A percentile compares a stretch with the other conserved stretches of the same genome.
phyloP scores from a whole-genome alignment of 2,888 invertebrate species.

The Drosophila maculinotata region DNA sequence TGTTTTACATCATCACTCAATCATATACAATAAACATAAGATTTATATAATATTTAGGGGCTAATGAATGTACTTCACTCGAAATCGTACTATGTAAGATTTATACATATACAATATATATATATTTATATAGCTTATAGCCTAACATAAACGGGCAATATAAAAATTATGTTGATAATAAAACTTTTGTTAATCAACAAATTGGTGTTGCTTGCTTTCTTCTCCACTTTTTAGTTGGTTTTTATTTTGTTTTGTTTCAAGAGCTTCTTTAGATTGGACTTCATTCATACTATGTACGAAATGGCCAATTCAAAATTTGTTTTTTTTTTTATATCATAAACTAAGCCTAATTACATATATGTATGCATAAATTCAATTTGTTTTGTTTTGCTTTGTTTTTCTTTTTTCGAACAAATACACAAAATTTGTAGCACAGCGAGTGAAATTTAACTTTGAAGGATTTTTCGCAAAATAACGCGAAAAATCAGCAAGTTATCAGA shows the following conservation, averaged over 20 bases:
- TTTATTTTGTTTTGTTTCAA: constrained; percentile 17
- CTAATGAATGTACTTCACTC: constrained; percentile 80
- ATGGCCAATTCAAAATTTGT: constrained; percentile 35
- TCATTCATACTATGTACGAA: constrained; percentile 64
- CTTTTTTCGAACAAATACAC: constrained; percentile 37
- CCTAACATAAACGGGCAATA: constrained; percentile 74
- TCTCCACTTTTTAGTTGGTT: constrained; percentile 18
- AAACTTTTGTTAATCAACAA: constrained; percentile 66
- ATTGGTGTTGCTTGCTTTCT: constrained; percentile 67
- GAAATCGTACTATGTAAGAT: constrained; percentile 75
- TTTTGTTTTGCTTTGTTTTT: constrained; percentile 20
- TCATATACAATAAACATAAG: constrained; percentile 50
- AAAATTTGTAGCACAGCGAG: constrained; percentile 43
- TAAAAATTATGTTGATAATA: constrained; percentile 63
- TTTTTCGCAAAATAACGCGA: constrained; percentile 51
- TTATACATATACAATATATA: constrained; percentile 52
- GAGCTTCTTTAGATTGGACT: constrained; percentile 28
- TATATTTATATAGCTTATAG: constrained; percentile 70
- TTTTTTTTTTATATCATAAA: constrained; percentile 18
- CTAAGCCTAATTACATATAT: constrained; percentile 40
- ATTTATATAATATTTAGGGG: constrained; percentile 63
- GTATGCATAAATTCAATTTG: constrained; percentile 56
- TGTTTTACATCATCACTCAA: constrained; percentile 40
- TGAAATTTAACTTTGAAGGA: constrained; percentile 43
- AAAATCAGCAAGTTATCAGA: constrained; percentile 51